Conservation (phyloP, 2,888 invertebrate genomes). For the Ernsta delagoae region DNA sequence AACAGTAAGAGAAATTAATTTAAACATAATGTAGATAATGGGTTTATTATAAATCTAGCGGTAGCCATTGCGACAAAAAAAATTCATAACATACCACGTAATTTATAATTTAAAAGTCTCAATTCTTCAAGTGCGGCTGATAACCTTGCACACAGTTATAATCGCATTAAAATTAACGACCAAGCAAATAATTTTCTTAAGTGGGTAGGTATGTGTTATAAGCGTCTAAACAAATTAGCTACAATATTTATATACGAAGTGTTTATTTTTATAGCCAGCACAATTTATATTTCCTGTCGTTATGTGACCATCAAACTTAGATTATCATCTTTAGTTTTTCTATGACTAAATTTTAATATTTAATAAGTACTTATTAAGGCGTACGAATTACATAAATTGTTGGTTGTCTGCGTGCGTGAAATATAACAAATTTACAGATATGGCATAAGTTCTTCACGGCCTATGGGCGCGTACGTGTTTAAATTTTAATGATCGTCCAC, state of each 20-base stretch:
- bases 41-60: too few relatives aligned
- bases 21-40: too few relatives aligned
- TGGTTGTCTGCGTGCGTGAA: conserved; percentile 55
- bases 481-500: conserved; percentile 59
- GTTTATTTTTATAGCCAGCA: conserved; percentile 34
- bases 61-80: too few relatives aligned
- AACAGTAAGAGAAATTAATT: too few relatives aligned
- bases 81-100: too few relatives aligned
- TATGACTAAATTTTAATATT: conserved; percentile 35
- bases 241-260: conserved; percentile 32
- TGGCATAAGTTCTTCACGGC: conserved; percentile 45
- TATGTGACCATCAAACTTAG: conserved; percentile 29
- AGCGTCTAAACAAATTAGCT: conserved; percentile 20
- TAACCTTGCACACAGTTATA: neutral
- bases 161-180: conserved; percentile 7
- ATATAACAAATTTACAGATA: conserved; percentile 64
- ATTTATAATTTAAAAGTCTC: too few relatives aligned
- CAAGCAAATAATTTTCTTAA: conserved; percentile 6
- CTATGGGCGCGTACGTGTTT: conserved; percentile 48
- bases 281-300: conserved; percentile 41
- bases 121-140: too few relatives aligned
- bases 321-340: conserved; percentile 33
- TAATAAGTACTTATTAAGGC: neutral
- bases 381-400: conserved; percentile 15
- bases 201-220: conserved; percentile 3